A percentile compares a stretch with the other conserved stretches of the same genome.
Evolutionary conservation across 2,797 vertebrate genomes (phyloP).

Genomic region (Scarus forsteni): DNA sequence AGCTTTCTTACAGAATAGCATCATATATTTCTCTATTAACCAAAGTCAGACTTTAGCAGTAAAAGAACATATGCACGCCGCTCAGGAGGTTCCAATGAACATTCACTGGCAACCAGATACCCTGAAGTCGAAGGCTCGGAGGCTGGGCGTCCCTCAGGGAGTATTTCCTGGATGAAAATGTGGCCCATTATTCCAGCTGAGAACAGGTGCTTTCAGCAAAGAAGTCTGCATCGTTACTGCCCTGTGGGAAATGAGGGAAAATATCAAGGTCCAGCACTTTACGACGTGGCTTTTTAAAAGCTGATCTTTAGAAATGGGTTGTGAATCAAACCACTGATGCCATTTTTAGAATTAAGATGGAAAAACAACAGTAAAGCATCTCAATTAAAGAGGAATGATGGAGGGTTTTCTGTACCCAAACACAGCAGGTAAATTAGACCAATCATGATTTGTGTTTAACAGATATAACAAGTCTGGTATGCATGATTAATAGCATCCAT

Average conservation of each 20-base stretch:
- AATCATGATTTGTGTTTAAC: slow-evolving; percentile 21
- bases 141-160: slow-evolving; percentile 61
- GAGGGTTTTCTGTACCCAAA: slow-evolving; percentile 17
- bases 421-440: slow-evolving; percentile 37
- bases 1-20: too few relatives aligned
- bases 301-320: slow-evolving; percentile 47
- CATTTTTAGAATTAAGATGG: slow-evolving; percentile 37
- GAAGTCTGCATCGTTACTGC: slow-evolving; percentile 54
- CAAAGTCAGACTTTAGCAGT: slow-evolving; percentile 23
- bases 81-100: slow-evolving; percentile 38
- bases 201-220: slow-evolving; percentile 81
- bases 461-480: slow-evolving; percentile 45
- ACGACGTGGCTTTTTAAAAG: slow-evolving; percentile 57
- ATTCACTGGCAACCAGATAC: slow-evolving; percentile 65
- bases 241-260: slow-evolving; percentile 62
- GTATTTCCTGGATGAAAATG: slow-evolving; percentile 66
- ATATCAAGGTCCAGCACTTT: slow-evolving; percentile 71
- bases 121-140: slow-evolving; percentile 43
- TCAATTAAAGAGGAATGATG: neutral
- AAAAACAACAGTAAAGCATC: slow-evolving; percentile 25
- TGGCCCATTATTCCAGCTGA: slow-evolving; percentile 63
- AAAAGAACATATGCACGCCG: slow-evolving; percentile 33
- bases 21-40: slow-evolving; percentile 1
- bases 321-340: slow-evolving; percentile 31
- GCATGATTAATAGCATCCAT: slow-evolving; percentile 60